These are phyloP conservation scores for Brachionus rubens DNA, from an alignment of 1,140 invertebrate species.

Conservation along the genomic window DNA sequence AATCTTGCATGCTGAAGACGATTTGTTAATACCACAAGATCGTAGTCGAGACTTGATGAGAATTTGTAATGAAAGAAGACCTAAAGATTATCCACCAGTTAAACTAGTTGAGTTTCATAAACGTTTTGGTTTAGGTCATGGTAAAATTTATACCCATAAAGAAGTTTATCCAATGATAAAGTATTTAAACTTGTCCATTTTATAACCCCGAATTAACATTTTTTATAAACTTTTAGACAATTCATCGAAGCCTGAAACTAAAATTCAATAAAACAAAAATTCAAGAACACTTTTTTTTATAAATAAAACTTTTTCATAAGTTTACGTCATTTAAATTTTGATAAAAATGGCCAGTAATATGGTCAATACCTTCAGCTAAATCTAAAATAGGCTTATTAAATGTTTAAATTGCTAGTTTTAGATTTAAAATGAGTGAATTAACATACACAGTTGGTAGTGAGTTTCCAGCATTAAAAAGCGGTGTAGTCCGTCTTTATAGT, in stretches of 20 bases:
- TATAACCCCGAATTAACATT: too few species aligned
- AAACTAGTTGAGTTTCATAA: slow-evolving; percentile 24
- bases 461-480: slow-evolving; percentile 66
- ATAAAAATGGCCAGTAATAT: neutral
- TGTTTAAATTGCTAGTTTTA: too few species aligned
- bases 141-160: slow-evolving; percentile 25
- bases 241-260: too few species aligned
- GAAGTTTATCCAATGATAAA: slow-evolving; percentile 28
- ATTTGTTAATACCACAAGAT: slow-evolving; percentile 31
- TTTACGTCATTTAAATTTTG: neutral
- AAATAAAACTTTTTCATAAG: neutral
- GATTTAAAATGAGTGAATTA: slow-evolving; percentile 35
- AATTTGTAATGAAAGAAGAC: slow-evolving; percentile 23
- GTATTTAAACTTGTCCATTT: neutral
- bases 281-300: neutral
- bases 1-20: slow-evolving; percentile 45
- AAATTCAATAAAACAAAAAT: neutral
- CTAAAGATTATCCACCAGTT: slow-evolving; percentile 36
- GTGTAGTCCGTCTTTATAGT: slow-evolving; percentile 74
- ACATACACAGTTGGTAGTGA: slow-evolving; percentile 63
- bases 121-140: slow-evolving; percentile 34
- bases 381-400: too few species aligned
- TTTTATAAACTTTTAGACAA: too few species aligned
- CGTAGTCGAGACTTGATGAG: slow-evolving; percentile 13
- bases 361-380: too few species aligned